These are phyloP conservation scores for Muscina levida DNA, from an alignment of 2,888 invertebrate species.

Conservation along the genomic window DNA sequence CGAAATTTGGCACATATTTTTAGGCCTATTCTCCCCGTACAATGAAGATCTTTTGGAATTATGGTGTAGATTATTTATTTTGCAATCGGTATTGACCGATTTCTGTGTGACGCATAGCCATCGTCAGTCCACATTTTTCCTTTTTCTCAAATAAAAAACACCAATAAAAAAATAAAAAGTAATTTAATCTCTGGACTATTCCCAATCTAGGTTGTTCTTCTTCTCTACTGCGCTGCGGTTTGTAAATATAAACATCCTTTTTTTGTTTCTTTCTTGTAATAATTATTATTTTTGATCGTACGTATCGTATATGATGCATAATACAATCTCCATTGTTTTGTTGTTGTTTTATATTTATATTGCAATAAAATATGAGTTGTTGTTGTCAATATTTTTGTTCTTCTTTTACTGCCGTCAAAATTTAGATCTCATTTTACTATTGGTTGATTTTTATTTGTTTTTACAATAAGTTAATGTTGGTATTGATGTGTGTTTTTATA, in stretches of 20 bases:
- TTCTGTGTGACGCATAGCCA: too few species aligned
- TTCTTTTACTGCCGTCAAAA: slow-evolving; percentile 48
- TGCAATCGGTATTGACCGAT: too few species aligned
- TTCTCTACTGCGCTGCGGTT: too few species aligned
- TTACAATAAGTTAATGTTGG: slow-evolving; percentile 25
- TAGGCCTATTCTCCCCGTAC: too few species aligned
- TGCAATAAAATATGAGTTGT: slow-evolving; percentile 62
- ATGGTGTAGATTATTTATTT: too few species aligned
- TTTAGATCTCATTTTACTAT: slow-evolving; percentile 41
- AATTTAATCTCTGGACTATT: too few species aligned
- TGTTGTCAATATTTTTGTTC: slow-evolving; percentile 38
- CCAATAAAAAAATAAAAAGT: too few species aligned
- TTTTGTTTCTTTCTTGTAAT: not conserved
- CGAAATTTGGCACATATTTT: too few species aligned
- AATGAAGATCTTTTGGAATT: too few species aligned
- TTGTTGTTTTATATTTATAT: slow-evolving; percentile 40
- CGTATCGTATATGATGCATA: slow-evolving; percentile 43
- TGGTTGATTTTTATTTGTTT: slow-evolving; percentile 1
- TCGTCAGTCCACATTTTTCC: too few species aligned
- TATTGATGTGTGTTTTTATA: slow-evolving; percentile 27
- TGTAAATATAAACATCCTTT: not conserved
- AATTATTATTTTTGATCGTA: slow-evolving; percentile 14
- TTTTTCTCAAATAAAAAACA: too few species aligned
- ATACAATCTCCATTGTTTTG: slow-evolving; percentile 28
- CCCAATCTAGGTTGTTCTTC: too few species aligned